Base-by-base conservation (phyloP, 2,797 vertebrate genomes). In the Arnoldichthys spilopterus region DNA sequence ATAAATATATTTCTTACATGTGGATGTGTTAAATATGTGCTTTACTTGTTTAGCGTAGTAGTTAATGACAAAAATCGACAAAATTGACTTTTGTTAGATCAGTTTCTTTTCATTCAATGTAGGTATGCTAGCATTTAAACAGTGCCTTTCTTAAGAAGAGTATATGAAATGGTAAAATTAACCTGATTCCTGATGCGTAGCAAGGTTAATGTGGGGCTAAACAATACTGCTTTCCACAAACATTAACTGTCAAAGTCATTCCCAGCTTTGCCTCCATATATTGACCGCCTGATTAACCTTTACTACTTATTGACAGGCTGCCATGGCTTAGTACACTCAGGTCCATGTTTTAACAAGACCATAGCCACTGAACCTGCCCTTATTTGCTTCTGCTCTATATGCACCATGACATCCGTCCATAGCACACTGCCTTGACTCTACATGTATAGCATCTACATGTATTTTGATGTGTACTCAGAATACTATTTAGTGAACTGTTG, bases 271-370 rank as follows among this genome's bases (percentile, higher is more conserved):
- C 76, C 85, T 40, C 61, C 32, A 63, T n/a, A 12, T 37, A 90
- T 90, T 86, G 90, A 92, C 89, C 72, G 78, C 69, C 86, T 90
- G 85, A 87, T 91, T 90, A 91, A 89, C 88, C 85, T 86, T 87
- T 86, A 82, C 84, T 84, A 49, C 15, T 87, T 88, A 89, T 81
- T 82, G 85, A 89, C 83, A 77, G 37, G 45, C 67, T 63, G 61
- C 13, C 61, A 22, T 3, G 49, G 22, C 49, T 80, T 45, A 15
- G 72, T 82, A 82, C 28, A 54, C 32, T 28, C 22, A 20, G 2
- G 22, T 51, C 37, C 16, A 34, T 53, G 30, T 69, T 73, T 62
- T 56, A 61, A 43, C 37, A 32, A 68, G 40, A n/a, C 18, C 61
- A 47, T 12, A 72, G 40, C 15, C 22, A n/a, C 56, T 49, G 28